Percentiles rank a stretch among this genome's conserved stretches.
These are phyloP conservation scores for Loriculus beryllinus DNA, from an alignment of 2,797 vertebrate species.

Conservation along the genomic window DNA sequence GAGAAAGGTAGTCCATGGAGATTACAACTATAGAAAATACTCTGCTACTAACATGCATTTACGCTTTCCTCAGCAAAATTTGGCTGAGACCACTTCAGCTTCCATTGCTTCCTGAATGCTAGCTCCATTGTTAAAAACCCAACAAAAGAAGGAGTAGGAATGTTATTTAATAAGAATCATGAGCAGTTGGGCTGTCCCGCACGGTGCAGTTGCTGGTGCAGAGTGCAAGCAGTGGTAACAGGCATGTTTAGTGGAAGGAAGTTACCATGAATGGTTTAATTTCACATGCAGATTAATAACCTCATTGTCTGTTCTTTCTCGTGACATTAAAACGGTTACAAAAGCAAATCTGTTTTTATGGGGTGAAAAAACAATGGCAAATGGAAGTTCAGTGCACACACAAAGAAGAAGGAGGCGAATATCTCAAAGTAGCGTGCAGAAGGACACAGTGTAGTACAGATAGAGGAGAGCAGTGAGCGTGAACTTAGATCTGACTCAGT, in stretches of 20 bases:
- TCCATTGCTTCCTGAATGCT: neutral
- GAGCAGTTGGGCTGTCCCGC: neutral
- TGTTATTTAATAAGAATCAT: neutral
- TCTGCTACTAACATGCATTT: neutral
- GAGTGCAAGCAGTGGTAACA: neutral
- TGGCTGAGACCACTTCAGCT: neutral
- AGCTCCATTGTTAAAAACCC: neutral
- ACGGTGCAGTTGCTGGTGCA: neutral
- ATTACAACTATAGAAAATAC: neutral
- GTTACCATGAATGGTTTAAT: neutral
- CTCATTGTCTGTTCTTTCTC: neutral
- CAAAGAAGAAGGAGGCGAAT: neutral
- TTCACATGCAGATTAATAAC: neutral
- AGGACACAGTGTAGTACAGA: neutral
- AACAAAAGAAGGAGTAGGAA: neutral
- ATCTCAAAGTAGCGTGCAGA: neutral
- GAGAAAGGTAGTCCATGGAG: neutral
- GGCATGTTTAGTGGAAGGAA: neutral
- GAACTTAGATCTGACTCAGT: neutral
- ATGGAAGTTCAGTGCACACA: neutral
- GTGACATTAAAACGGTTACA: neutral
- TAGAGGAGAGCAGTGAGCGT: neutral
- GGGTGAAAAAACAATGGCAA: neutral
- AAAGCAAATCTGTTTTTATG: neutral
- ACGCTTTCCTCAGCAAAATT: neutral